A percentile compares a stretch with the other conserved stretches of the same genome.
phyloP scores from a whole-genome alignment of 2,888 invertebrate genomes.

The Orchesellides sinensis region DNA sequence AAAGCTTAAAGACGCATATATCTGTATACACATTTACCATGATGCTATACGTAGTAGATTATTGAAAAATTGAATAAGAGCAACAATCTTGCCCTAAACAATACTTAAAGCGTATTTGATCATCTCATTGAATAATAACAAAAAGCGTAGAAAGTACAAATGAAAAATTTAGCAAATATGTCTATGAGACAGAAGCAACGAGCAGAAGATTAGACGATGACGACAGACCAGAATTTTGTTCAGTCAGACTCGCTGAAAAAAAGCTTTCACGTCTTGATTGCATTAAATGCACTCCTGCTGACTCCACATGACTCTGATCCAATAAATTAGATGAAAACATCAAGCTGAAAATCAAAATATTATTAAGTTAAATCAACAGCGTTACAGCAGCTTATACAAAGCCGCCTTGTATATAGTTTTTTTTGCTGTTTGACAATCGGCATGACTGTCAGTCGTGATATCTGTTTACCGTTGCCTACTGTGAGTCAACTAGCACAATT shows the following conservation, averaged over 20 bases:
- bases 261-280: slow-evolving; percentile 40
- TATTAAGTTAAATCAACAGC: slow-evolving; percentile 38
- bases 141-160: neutral
- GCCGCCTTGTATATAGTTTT: slow-evolving; percentile 39
- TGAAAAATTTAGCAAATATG: slow-evolving; percentile 33
- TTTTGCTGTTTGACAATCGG: slow-evolving; percentile 48
- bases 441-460: slow-evolving; percentile 53
- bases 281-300: slow-evolving; percentile 61
- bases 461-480: slow-evolving; percentile 46
- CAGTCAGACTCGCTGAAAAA: neutral
- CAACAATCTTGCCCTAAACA: neutral
- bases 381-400: neutral
- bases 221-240: slow-evolving; percentile 41
- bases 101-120: too few species aligned
- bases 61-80: too few species aligned
- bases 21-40: neutral
- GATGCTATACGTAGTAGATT: too few species aligned
- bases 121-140: neutral
- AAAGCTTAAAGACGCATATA: neutral
- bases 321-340: slow-evolving; percentile 65
- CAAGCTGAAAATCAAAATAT: slow-evolving; percentile 63
- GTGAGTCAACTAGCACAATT: slow-evolving; percentile 19
- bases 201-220: slow-evolving; percentile 28
- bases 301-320: slow-evolving; percentile 61
- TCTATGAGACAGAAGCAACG: slow-evolving; percentile 18